phyloP scores from a whole-genome alignment of 1,140 invertebrate species.

The Habropoda laboriosa region DNA sequence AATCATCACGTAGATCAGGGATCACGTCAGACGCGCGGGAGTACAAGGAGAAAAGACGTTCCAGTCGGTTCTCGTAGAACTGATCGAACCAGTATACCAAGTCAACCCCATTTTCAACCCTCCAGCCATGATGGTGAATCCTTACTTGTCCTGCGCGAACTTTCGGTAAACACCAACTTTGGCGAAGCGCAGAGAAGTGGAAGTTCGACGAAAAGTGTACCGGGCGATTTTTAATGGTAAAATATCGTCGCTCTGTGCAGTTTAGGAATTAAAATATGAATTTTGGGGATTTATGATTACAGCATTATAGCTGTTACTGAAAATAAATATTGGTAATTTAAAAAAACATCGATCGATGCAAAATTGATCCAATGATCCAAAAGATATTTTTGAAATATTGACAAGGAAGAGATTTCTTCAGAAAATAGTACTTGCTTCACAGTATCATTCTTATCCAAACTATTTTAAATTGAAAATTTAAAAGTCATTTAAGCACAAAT shows the following conservation, averaged over 20 bases:
- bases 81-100: slow-evolving; percentile 62
- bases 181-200: neutral
- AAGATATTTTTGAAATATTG: neutral
- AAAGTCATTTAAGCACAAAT: too few relatives aligned
- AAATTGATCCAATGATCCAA: too few relatives aligned
- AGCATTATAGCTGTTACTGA: too few relatives aligned
- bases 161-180: slow-evolving; percentile 61
- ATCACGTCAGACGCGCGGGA: neutral
- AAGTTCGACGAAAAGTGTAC: slow-evolving; percentile 14
- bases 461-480: too few relatives aligned
- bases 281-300: too few relatives aligned
- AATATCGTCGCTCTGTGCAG: neutral
- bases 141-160: slow-evolving; percentile 40
- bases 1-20: slow-evolving; percentile 49
- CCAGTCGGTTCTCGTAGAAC: slow-evolving; percentile 23
- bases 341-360: too few relatives aligned
- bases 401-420: neutral
- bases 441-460: too few relatives aligned
- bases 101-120: slow-evolving; percentile 54
- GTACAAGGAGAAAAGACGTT: slow-evolving; percentile 25
- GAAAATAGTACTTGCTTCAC: too few relatives aligned
- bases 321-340: too few relatives aligned
- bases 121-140: slow-evolving; percentile 46
- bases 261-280: too few relatives aligned
- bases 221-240: slow-evolving; percentile 7